Conservation (phyloP, 1,140 invertebrate species). For the Euura saliciscinereae region DNA sequence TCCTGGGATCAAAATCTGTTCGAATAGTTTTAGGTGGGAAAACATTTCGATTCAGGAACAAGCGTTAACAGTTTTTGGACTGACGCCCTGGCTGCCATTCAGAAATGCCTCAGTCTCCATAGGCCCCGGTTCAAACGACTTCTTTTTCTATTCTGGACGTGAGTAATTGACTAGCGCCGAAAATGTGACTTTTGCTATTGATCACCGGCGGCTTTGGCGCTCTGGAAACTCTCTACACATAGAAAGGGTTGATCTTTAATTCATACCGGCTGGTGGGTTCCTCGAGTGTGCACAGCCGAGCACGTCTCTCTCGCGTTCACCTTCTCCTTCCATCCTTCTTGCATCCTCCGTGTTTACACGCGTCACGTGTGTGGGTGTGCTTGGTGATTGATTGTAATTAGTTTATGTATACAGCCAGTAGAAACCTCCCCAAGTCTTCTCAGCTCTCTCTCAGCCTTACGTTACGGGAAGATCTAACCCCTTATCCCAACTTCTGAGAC, state of each 20-base stretch:
- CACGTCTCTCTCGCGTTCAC: slow-evolving; percentile 14
- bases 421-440: slow-evolving; percentile 19
- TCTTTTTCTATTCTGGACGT: neutral
- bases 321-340: slow-evolving; percentile 10
- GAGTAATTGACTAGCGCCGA: slow-evolving; percentile 6
- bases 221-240: neutral
- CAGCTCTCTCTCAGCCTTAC: slow-evolving; percentile 18
- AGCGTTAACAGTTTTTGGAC: neutral
- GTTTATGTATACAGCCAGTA: slow-evolving; percentile 29
- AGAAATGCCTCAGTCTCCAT: slow-evolving; percentile 2
- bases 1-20: too few species aligned
- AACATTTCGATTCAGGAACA: neutral
- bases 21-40: neutral
- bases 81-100: neutral
- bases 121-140: neutral
- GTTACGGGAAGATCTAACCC: slow-evolving; percentile 17
- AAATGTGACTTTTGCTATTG: slow-evolving; percentile 7
- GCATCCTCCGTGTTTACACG: slow-evolving; percentile 6
- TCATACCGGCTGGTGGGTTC: slow-evolving; percentile 2
- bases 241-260: slow-evolving; percentile 5
- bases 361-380: slow-evolving; percentile 10
- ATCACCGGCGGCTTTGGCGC: slow-evolving; percentile 6
- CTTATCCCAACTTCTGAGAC: neutral
- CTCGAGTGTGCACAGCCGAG: slow-evolving; percentile 13
- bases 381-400: slow-evolving; percentile 42